Conservation (phyloP, 2,797 vertebrate genomes). For the Gallinago solitaria region DNA sequence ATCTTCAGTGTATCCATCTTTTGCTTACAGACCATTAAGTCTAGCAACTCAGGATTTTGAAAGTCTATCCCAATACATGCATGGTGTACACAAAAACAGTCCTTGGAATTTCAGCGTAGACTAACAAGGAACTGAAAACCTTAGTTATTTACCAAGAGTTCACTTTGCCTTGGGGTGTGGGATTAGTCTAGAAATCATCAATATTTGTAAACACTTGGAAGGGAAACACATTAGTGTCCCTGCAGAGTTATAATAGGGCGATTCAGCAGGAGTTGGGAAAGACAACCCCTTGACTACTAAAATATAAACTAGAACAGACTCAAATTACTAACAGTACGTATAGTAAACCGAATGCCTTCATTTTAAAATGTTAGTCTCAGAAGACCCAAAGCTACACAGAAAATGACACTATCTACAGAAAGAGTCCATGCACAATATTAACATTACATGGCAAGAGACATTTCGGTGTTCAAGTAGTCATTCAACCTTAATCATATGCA, state of each 20-base stretch:
- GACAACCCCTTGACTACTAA: slow-evolving; percentile 34
- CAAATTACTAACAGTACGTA: neutral
- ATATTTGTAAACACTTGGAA: slow-evolving; percentile 51
- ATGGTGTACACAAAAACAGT: neutral
- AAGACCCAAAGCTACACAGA: slow-evolving; percentile 54
- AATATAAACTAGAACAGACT: slow-evolving; percentile 22
- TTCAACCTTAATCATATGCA: slow-evolving; percentile 71
- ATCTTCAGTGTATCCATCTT: slow-evolving; percentile 11
- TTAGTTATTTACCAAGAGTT: slow-evolving; percentile 37
- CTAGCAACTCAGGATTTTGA: slow-evolving; percentile 50
- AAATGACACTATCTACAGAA: slow-evolving; percentile 54
- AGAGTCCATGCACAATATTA: slow-evolving; percentile 58
- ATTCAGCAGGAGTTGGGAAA: slow-evolving; percentile 39
- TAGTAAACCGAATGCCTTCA: slow-evolving; percentile 42
- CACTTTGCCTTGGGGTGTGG: neutral
- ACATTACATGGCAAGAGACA: slow-evolving; percentile 47
- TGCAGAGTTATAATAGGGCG: neutral
- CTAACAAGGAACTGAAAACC: slow-evolving; percentile 12
- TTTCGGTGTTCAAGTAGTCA: slow-evolving; percentile 32
- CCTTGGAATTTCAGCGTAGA: slow-evolving; percentile 44
- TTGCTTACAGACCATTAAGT: slow-evolving; percentile 55
- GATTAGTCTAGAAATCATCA: neutral
- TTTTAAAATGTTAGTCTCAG: slow-evolving; percentile 47
- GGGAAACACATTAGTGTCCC: slow-evolving; percentile 67
- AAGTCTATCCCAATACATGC: slow-evolving; percentile 51